Evolutionary conservation across 2,888 invertebrate genomes (phyloP).

Genomic region (Patella ulyssiponensis): DNA sequence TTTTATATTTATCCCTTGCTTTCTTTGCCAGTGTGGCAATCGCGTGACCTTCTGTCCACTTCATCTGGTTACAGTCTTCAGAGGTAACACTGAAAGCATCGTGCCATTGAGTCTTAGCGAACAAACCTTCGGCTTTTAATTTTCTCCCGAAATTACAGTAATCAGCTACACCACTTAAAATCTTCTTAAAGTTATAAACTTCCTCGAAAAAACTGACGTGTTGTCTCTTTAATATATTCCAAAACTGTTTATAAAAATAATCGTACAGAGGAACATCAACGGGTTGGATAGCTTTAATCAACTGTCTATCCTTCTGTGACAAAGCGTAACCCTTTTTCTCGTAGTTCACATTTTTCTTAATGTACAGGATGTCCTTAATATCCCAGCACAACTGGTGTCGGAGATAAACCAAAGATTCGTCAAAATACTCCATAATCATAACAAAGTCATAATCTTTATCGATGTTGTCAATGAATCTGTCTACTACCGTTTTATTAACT

Average conservation of each 20-base stretch:
- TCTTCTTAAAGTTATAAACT: slow-evolving; percentile 32
- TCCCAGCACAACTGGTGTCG: slow-evolving; percentile 59
- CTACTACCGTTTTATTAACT: slow-evolving; percentile 22
- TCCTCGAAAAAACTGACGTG: slow-evolving; percentile 37
- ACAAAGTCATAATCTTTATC: slow-evolving; percentile 55
- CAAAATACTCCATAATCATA: slow-evolving; percentile 64
- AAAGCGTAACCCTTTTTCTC: slow-evolving; percentile 32
- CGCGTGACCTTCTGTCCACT: neutral
- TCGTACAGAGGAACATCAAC: slow-evolving; percentile 57
- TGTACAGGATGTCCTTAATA: slow-evolving; percentile 57
- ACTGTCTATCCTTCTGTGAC: slow-evolving; percentile 32
- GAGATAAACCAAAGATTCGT: slow-evolving; percentile 64
- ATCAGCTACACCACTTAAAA: slow-evolving; percentile 26
- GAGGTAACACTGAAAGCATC: neutral
- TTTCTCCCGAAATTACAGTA: slow-evolving; percentile 28
- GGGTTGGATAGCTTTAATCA: slow-evolving; percentile 44
- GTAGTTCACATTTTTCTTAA: slow-evolving; percentile 42
- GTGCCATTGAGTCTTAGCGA: neutral
- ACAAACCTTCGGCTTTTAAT: no score
- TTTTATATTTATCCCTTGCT: neutral
- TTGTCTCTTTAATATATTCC: slow-evolving; percentile 33
- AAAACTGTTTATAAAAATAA: slow-evolving; percentile 48
- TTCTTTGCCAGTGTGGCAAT: neutral
- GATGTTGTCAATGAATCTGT: slow-evolving; percentile 43
- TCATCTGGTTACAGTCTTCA: neutral